A percentile compares a stretch with the other conserved stretches of the same genome.
These are phyloP conservation scores for Selene dorsalis DNA, from an alignment of 2,797 vertebrate species.

Conservation along the genomic window DNA sequence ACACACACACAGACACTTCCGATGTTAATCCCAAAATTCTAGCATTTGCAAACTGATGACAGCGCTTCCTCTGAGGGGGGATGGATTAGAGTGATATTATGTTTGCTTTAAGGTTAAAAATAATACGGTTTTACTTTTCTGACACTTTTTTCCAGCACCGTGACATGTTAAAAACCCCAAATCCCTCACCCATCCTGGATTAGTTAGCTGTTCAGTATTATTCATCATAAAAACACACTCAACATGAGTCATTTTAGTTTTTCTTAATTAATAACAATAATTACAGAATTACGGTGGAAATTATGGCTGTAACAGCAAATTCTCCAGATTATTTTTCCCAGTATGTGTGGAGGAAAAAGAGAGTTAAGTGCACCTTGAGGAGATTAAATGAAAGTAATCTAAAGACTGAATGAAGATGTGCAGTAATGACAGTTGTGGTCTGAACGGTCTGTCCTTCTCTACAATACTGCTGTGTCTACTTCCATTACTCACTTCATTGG, in stretches of 20 bases:
- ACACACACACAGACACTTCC: constrained; percentile 30
- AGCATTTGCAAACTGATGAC: constrained; percentile 69
- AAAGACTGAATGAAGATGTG: constrained; percentile 21
- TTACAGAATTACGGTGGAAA: background rate
- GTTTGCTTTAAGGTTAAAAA: constrained; percentile 38
- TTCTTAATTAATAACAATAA: background rate
- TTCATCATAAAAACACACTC: background rate
- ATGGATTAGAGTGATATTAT: constrained; percentile 29
- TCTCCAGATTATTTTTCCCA: background rate
- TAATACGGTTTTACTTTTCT: constrained; percentile 38
- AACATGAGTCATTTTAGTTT: background rate
- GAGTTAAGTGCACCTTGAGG: background rate
- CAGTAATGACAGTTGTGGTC: constrained; percentile 22
- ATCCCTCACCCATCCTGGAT: constrained; percentile 18
- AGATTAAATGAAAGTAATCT: constrained; percentile 28
- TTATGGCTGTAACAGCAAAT: background rate
- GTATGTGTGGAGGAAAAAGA: background rate
- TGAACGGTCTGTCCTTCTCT: constrained; percentile 28
- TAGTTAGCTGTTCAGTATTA: background rate
- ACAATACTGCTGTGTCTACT: constrained; percentile 26
- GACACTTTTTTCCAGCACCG: constrained; percentile 12
- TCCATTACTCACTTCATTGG: constrained; percentile 54
- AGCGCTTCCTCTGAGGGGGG: constrained; percentile 53
- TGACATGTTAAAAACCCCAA: background rate
- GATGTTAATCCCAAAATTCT: constrained; percentile 56